A percentile compares a stretch with the other conserved stretches of the same genome.
Evolutionary conservation across 2,888 invertebrate species (phyloP).

Genomic region (Sesamia inferens): DNA sequence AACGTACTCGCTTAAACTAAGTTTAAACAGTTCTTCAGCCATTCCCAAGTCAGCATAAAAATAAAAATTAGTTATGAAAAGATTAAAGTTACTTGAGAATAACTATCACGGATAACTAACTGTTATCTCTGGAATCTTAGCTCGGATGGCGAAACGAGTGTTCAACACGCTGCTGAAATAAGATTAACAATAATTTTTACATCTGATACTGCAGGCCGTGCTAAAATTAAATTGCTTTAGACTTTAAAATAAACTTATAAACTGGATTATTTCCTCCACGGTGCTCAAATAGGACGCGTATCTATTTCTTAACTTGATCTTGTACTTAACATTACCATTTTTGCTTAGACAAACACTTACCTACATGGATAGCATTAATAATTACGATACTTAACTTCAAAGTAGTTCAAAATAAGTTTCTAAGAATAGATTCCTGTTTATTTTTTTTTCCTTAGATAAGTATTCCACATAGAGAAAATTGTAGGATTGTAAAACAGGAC

Average conservation of each 20-base stretch:
- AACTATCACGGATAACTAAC: constrained; percentile 27
- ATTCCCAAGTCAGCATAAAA: constrained; percentile 50
- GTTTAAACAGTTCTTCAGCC: constrained; percentile 45
- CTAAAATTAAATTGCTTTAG: constrained; percentile 19
- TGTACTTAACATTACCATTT: constrained; percentile 7
- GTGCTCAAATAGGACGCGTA: background rate
- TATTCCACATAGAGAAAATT: background rate
- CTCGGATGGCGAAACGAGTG: constrained; percentile 41
- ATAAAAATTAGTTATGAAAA: constrained; percentile 58
- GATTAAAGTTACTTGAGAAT: constrained; percentile 51
- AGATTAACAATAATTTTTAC: constrained; percentile 47
- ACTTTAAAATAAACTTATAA: constrained; percentile 35
- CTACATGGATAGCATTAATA: background rate
- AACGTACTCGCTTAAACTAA: constrained; percentile 45
- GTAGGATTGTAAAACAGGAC: background rate
- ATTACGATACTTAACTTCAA: background rate
- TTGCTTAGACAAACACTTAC: background rate
- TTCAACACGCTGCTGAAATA: constrained; percentile 46
- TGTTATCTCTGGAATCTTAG: constrained; percentile 42
- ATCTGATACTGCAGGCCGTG: constrained; percentile 22
- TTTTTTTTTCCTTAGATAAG: background rate
- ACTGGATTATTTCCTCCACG: constrained; percentile 20
- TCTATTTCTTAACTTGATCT: constrained; percentile 18
- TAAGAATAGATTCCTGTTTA: background rate
- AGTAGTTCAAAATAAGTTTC: background rate